phyloP scores from a whole-genome alignment of 2,113 vertebrate species.

The Pitta sordida region DNA sequence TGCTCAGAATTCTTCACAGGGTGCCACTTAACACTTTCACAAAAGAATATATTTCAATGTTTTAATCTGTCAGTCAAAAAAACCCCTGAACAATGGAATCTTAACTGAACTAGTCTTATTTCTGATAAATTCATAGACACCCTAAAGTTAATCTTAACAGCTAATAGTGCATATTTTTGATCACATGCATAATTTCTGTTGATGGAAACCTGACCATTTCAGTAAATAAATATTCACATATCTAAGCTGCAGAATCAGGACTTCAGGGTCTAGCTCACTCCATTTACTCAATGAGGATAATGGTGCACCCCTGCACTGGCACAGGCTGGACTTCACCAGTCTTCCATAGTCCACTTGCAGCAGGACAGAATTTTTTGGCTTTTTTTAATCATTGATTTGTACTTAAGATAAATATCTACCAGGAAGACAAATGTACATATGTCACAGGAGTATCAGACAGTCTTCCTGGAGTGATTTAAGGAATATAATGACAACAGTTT shows the following conservation, averaged over 20 bases:
- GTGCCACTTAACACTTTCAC: neutral
- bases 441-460: neutral
- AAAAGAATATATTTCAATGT: neutral
- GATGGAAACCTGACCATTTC: neutral
- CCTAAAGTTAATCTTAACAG: neutral
- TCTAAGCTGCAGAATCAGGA: neutral
- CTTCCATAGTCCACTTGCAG: neutral
- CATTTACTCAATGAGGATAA: neutral
- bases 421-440: neutral
- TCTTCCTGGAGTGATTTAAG: neutral
- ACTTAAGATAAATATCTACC: neutral
- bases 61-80: neutral
- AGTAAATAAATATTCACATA: neutral
- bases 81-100: neutral
- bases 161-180: neutral
- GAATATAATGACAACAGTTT: neutral
- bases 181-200: neutral
- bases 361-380: neutral
- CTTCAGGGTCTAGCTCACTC: neutral
- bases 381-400: neutral
- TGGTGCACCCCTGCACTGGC: neutral
- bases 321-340: neutral
- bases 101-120: neutral
- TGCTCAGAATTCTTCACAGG: neutral
- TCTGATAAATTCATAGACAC: neutral